Base-by-base conservation (phyloP, 53 echinoderm and acorn worm genomes). In the Astropecten irregularis region DNA sequence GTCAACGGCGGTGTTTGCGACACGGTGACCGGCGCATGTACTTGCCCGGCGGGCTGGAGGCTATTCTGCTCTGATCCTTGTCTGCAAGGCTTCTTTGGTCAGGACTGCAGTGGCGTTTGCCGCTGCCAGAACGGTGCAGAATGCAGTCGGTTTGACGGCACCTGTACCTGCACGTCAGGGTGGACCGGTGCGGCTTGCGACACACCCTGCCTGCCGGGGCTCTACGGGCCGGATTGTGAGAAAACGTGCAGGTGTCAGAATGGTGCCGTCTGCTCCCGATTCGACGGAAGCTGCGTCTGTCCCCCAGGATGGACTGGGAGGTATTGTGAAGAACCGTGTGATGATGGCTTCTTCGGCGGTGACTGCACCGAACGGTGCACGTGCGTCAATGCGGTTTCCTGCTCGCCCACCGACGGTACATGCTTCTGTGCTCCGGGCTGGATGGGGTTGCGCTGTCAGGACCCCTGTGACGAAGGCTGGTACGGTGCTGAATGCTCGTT, bases 11-110 rank as follows among this genome's bases (percentile, higher is more conserved):
- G 96, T 2, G 69, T 85, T 13, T 96, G 96, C 51, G 87, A 96
- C 55, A 89, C 89, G 6, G 91, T 91, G 51, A 88, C 85, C 21
- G 94, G 94, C 14, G 85, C 89, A 14, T 96, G 97, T 58, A 91
- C 89, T 0, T 96, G 97, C 68, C 90, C 93, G 28, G 83, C 95
- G 0, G 95, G 95, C 9, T 95, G 95, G 95, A 86, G 51, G 18
- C 77, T 76, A 25, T 83, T 88, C 55, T 95, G 95, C 69, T 37
- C 71, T 7, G 87, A 90, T 34, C 93, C 94, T 25, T 96, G 97
- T 66, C 68, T 82, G 27, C 65, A 69, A 1, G 93, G 93, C 52
- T 87, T 89, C 51, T 96, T 91, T 48, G 97, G 97, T 49, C 96
- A 93, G 66, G 84, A 87, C 70, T 96, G 97, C 52, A 4, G 4